Evolutionary conservation across 2,888 invertebrate species (phyloP).

Genomic region (Auanema freiburgensis): DNA sequence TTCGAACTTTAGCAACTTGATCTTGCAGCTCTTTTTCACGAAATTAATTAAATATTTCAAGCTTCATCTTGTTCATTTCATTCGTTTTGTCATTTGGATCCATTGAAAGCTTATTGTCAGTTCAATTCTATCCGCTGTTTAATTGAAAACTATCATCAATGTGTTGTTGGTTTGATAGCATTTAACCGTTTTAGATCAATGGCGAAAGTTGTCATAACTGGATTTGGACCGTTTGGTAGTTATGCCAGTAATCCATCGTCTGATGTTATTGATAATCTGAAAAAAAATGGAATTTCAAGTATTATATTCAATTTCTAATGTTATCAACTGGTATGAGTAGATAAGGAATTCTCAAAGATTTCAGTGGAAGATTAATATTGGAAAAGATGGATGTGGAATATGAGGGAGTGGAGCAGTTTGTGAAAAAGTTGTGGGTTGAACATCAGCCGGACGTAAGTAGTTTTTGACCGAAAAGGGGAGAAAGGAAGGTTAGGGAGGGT

Average conservation of each 20-base stretch:
- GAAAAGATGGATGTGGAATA: conserved; percentile 32
- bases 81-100: too few relatives aligned
- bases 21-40: too few relatives aligned
- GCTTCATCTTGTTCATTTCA: too few relatives aligned
- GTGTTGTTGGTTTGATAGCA: too few relatives aligned
- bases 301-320: too few relatives aligned
- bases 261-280: conserved; percentile 28
- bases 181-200: background rate
- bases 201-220: conserved; percentile 27
- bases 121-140: too few relatives aligned
- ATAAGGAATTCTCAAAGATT: conserved; percentile 13
- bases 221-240: conserved; percentile 43
- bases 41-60: too few relatives aligned
- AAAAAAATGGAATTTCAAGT: conserved; percentile 19
- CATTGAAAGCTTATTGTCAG: too few relatives aligned
- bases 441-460: conserved; percentile 31
- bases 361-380: conserved; percentile 15
- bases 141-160: too few relatives aligned
- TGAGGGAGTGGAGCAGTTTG: conserved; percentile 26
- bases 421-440: conserved; percentile 27
- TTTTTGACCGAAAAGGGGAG: background rate
- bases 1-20: too few relatives aligned
- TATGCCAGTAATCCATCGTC: conserved; percentile 40
- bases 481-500: too few relatives aligned
- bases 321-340: background rate